phyloP scores from a whole-genome alignment of 2,113 vertebrate genomes.

The Phylloscopus trochilus region DNA sequence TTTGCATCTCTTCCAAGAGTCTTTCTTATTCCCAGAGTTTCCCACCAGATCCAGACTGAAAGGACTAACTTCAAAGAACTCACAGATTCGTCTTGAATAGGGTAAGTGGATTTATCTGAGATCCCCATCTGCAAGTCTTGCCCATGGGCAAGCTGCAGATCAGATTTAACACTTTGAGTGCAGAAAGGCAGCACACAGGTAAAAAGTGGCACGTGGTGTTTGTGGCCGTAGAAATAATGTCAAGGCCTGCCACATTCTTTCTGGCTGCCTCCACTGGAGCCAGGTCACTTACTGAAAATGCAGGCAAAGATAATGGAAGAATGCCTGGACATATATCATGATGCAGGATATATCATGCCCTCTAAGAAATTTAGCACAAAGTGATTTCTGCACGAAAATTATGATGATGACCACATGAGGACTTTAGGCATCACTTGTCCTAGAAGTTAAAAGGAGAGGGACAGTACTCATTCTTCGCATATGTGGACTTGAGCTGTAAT shows the following conservation, averaged over 20 bases:
- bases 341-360: background rate
- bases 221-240: background rate
- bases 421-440: background rate
- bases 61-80: background rate
- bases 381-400: background rate
- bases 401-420: background rate
- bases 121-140: background rate
- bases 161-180: background rate
- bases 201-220: background rate
- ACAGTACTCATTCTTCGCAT: background rate
- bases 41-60: background rate
- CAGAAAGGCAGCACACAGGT: background rate
- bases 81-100: background rate
- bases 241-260: background rate
- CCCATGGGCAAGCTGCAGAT: background rate
- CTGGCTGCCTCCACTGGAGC: background rate
- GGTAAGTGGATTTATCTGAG: background rate
- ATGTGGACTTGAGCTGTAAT: background rate
- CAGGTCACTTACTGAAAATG: fast-evolving
- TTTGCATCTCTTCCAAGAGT: background rate
- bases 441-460: background rate
- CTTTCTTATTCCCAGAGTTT: background rate
- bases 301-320: background rate
- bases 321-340: background rate
- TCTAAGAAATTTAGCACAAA: background rate